Conservation (phyloP, 1,140 invertebrate genomes). For the Lepidurus couesii region DNA sequence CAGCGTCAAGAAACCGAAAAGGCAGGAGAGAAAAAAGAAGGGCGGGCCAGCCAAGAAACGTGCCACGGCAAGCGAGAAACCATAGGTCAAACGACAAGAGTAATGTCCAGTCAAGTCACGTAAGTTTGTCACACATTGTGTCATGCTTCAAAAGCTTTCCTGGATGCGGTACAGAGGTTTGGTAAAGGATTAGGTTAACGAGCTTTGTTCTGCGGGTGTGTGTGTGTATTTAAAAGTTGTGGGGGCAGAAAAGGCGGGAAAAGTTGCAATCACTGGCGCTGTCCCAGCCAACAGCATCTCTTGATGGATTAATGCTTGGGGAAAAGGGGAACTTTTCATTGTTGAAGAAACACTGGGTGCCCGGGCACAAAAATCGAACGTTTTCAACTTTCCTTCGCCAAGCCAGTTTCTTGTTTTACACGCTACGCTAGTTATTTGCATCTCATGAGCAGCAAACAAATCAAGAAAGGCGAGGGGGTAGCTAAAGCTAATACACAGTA, state of each 20-base stretch:
- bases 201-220: neutral
- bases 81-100: neutral
- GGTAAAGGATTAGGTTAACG: neutral
- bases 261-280: no score
- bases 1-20: neutral
- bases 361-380: no score
- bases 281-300: no score
- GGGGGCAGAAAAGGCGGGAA: no score
- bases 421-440: neutral
- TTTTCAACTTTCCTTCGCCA: neutral
- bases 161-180: neutral
- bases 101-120: neutral
- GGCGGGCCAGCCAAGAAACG: neutral
- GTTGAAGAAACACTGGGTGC: no score
- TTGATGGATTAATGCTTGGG: no score
- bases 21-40: neutral
- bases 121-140: neutral
- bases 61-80: neutral
- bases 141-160: neutral
- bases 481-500: neutral
- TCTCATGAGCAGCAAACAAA: neutral
- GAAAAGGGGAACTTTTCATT: no score
- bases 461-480: neutral
- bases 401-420: neutral
- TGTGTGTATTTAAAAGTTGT: no score